Evolutionary conservation across 2,888 invertebrate genomes (phyloP).

Genomic region (Euclidia mi): DNA sequence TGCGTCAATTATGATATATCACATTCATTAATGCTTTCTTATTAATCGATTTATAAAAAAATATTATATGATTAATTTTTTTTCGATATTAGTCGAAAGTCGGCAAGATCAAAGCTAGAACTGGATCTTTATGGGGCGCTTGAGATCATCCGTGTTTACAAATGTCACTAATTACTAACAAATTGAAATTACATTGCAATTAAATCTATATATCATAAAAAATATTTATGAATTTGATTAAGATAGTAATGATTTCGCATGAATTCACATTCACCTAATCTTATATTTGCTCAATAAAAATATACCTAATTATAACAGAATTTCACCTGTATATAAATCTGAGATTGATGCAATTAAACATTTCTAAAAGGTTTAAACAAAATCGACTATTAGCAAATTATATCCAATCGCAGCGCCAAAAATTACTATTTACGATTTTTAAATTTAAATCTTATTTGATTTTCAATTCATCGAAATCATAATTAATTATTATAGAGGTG

Average conservation of each 20-base stretch:
- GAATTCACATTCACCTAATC: neutral
- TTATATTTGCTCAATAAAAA: neutral
- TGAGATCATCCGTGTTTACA: slow-evolving; percentile 15
- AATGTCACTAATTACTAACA: slow-evolving; percentile 19
- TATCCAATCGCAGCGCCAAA: slow-evolving; percentile 13
- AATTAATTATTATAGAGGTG: slow-evolving; percentile 14
- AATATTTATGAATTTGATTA: slow-evolving; percentile 24
- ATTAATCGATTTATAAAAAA: slow-evolving; percentile 64
- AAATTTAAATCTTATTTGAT: slow-evolving; percentile 22
- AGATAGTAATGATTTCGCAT: slow-evolving; percentile 17
- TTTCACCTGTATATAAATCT: slow-evolving; percentile 9
- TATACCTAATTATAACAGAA: slow-evolving; percentile 12
- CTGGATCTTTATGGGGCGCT: slow-evolving; percentile 26
- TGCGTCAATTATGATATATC: slow-evolving; percentile 68
- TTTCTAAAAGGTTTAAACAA: slow-evolving; percentile 9
- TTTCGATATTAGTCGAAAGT: slow-evolving; percentile 73
- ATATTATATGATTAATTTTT: slow-evolving; percentile 62
- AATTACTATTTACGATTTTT: slow-evolving; percentile 22
- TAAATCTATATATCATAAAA: slow-evolving; percentile 16
- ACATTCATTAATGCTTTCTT: slow-evolving; percentile 76
- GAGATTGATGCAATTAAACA: neutral
- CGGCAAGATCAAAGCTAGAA: slow-evolving; percentile 66
- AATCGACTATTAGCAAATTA: slow-evolving; percentile 13
- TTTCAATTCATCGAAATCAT: slow-evolving; percentile 13
- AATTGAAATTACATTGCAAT: slow-evolving; percentile 22